Evolutionary conservation across 2,113 vertebrate genomes (phyloP).

Genomic region (Heptranchias perlo): DNA sequence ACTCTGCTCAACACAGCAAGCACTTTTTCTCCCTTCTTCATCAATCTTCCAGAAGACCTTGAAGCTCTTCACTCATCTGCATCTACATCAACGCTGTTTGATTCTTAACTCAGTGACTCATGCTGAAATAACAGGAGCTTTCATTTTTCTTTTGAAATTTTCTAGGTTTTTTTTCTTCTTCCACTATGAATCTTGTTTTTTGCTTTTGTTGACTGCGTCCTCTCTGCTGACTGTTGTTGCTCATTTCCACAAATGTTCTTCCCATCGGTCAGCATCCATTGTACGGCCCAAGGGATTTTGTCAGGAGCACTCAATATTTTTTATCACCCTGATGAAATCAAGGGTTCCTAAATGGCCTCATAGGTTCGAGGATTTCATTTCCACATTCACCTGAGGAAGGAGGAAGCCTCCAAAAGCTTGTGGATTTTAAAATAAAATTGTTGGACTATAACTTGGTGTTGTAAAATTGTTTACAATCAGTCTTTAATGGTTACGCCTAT

Average conservation of each 20-base stretch:
- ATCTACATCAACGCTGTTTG: slow-evolving; percentile 46
- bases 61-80: slow-evolving; percentile 51
- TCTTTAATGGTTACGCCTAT: not conserved
- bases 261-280: slow-evolving; percentile 4
- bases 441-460: no score
- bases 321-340: not conserved
- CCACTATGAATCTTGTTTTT: not conserved
- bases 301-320: slow-evolving; percentile 24
- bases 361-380: no score
- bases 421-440: no score
- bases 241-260: no score
- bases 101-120: not conserved
- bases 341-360: slow-evolving; percentile 11
- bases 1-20: slow-evolving; percentile 47
- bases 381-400: no score
- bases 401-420: no score
- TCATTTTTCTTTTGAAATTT: not conserved
- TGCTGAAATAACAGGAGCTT: not conserved
- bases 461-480: no score
- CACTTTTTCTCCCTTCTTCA: slow-evolving; percentile 47
- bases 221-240: not conserved
- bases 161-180: not conserved
- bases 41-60: slow-evolving; percentile 49
- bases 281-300: not conserved
- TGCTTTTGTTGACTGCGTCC: not conserved